Base-by-base conservation (phyloP, 2,113 vertebrate species). In the Pipra filicauda region DNA sequence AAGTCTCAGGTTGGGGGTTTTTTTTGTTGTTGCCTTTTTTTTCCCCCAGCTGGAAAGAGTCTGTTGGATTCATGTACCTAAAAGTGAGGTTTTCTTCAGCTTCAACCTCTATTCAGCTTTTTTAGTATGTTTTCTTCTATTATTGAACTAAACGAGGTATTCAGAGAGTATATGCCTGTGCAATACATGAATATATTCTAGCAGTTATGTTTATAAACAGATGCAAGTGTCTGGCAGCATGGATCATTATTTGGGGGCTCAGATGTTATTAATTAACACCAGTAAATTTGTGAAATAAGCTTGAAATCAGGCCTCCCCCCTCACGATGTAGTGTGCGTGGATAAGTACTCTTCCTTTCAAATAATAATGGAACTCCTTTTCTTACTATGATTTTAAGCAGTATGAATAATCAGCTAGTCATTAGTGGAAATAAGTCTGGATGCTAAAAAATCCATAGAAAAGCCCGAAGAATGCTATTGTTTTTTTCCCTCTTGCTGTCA, bases 181-280 rank as follows among this genome's bases (percentile, higher is more conserved):
- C 74, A 95, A 84, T 95, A 93, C 77, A 88, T 71, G 58, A 75
- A 78, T 93, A 72, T 95, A 81, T 96, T 94, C 69, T 95, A 92
- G 55, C 17, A 92, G 62, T 80, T 96, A 71, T 95, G 64, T 95
- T 97, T 97, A 96, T 91, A 96, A 97, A 97, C 79, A 96, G 87
- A 96, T 95, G 93, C 80, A 93, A 93, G 88, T 90, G 92, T 84
- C 93, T 96, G 86, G 80, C 76, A 93, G 94, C 72, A 91, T 82
- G 54, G 74, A 89, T 95, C 93, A 31, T 95, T 96, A 95, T 97
- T 94, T 96, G 39, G 88, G 73, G 75, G 49, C 92, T 95, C 95
- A 97, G 96, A 96, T 96, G 82, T 96, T 89, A 91, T 84, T 97
- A 96, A 96, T 96, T 97, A 93, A 89, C 95, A 96, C 92, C 54